A percentile compares a stretch with the other conserved stretches of the same genome.
phyloP scores from a whole-genome alignment of 2,888 invertebrate species.

The Dryadula phaetusa region DNA sequence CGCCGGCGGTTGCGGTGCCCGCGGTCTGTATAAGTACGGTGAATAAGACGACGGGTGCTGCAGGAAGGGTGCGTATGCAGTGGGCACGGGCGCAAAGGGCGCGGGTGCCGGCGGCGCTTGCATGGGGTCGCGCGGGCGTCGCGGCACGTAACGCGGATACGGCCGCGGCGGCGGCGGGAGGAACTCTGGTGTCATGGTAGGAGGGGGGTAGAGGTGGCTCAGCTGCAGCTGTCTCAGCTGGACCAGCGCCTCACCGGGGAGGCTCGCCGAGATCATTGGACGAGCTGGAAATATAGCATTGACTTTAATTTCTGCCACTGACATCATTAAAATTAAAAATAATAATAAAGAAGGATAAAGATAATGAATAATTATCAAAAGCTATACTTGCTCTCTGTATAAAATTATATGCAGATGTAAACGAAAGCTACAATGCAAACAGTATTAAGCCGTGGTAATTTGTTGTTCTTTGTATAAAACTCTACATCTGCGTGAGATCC shows the following conservation, averaged over 20 bases:
- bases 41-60: slow-evolving; percentile 75
- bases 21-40: slow-evolving; percentile 74
- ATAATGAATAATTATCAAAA: too few species aligned
- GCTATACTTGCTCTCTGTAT: too few species aligned
- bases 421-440: neutral
- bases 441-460: slow-evolving; percentile 4
- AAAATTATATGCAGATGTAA: neutral
- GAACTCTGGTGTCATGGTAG: slow-evolving; percentile 85
- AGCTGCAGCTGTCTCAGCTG: slow-evolving; percentile 84
- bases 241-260: slow-evolving; percentile 87
- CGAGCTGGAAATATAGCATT: slow-evolving; percentile 69
- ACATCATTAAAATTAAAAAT: neutral
- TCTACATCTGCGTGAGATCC: slow-evolving; percentile 64
- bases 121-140: slow-evolving; percentile 67
- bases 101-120: slow-evolving; percentile 64
- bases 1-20: slow-evolving; percentile 65
- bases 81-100: slow-evolving; percentile 63
- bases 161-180: slow-evolving; percentile 87
- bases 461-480: slow-evolving; percentile 36
- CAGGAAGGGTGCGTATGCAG: slow-evolving; percentile 73
- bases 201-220: slow-evolving; percentile 81
- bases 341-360: neutral
- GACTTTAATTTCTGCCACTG: neutral
- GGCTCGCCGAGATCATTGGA: slow-evolving; percentile 88
- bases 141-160: slow-evolving; percentile 80